Evolutionary conservation across 2,888 invertebrate species (phyloP).

Genomic region (Harpalus rubripes): DNA sequence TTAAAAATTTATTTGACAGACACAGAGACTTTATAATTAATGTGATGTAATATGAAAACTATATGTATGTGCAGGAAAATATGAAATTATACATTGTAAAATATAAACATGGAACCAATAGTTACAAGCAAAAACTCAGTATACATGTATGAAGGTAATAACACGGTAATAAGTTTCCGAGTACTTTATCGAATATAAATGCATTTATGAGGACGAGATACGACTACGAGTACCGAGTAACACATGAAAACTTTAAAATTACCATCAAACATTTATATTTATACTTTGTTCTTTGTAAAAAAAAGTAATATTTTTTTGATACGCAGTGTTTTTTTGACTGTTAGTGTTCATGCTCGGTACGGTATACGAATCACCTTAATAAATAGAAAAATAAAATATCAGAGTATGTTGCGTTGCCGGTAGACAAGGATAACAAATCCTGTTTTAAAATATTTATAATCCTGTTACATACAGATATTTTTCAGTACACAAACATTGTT

Average conservation of each 20-base stretch:
- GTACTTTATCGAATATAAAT: conserved; percentile 15
- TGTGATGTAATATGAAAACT: background rate
- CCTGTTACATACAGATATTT: conserved; percentile 53
- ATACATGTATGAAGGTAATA: no score
- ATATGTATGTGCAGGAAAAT: background rate
- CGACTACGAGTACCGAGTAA: background rate
- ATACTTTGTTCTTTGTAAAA: conserved; percentile 25
- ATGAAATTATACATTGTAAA: conserved; percentile 4
- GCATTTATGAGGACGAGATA: conserved; percentile 3
- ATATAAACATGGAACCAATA: background rate
- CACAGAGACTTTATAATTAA: background rate
- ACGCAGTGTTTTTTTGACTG: conserved; percentile 15
- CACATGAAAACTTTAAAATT: conserved; percentile 18
- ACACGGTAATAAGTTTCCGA: conserved; percentile 1
- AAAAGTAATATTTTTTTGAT: conserved; percentile 25
- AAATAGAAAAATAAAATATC: conserved; percentile 49
- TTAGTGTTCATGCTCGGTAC: background rate
- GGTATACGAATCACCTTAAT: conserved; percentile 36
- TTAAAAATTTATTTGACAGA: background rate
- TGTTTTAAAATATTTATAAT: conserved; percentile 52
- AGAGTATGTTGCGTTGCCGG: background rate
- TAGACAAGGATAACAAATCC: conserved; percentile 34
- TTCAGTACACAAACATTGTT: conserved; percentile 50
- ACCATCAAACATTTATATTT: conserved; percentile 15
- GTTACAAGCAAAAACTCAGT: background rate